Base-by-base conservation (phyloP, 2,888 invertebrate species). In the Kuschelorhynchus macadamiae region DNA sequence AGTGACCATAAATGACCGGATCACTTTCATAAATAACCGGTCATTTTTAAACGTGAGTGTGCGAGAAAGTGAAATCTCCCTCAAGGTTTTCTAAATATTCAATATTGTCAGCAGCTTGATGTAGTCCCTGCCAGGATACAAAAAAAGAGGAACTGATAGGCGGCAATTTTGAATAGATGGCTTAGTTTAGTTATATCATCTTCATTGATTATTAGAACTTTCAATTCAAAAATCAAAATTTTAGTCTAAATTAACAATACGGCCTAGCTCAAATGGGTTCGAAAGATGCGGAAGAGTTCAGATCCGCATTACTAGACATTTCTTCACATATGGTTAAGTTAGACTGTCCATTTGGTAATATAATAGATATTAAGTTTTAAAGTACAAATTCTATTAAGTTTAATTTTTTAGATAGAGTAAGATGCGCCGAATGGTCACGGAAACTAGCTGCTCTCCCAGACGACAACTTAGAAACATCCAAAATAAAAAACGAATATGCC, bases 371-470 rank as follows among this genome's bases (percentile, higher is more conserved):
- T 41, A n/a, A n/a, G n/a, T n/a, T 41, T 55, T 20, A 49, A 7
- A 20, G 5, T 50, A 25, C 12, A 32, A 17, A 55, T n/a, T n/a
- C n/a, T n/a, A n/a, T n/a, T n/a, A n/a, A n/a, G n/a, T n/a, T n/a
- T 30, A 11, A 14, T 14, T 20, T 12, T 14, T 25, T 57, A 85
- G 88, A 87, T 77, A 82, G 88, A 42, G 87, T 87, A 5, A 80
- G 86, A 67, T 85, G 85, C 68, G 82, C 84, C 17, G 86, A 87
- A 78, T 88, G 88, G 88, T 78, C 83, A 1, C 79, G 86, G 63
- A 86, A 85, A 76, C 75, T 88, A 4, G 77, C 82, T 1, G 80
- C 81, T 32, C 74, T 87, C 44, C 81, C 85, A 2, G 85, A 85
- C 46, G 83, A 84, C 50, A 81, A 82, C 53, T 75, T 85, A 39